Evolutionary conservation across 2,888 invertebrate genomes (phyloP).

Genomic region (Xylocampa areola): DNA sequence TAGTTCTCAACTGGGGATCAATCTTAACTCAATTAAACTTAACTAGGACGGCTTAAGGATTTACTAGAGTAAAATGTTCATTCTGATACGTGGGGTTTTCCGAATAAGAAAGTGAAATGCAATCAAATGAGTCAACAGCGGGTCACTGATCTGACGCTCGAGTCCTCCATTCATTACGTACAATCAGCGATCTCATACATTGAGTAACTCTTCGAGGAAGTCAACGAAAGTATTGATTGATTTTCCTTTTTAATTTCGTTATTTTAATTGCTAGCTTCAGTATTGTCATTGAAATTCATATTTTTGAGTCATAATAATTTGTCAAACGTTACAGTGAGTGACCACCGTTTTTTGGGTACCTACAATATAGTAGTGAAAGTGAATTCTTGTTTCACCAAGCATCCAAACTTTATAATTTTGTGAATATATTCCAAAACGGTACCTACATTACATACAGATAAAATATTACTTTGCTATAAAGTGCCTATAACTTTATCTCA

Average conservation of each 20-base stretch:
- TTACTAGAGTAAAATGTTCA: slow-evolving; percentile 38
- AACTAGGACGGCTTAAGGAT: slow-evolving; percentile 35
- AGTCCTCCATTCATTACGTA: slow-evolving; percentile 52
- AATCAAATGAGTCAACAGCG: slow-evolving; percentile 65
- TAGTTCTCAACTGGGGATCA: slow-evolving; percentile 37
- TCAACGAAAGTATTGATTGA: slow-evolving; percentile 67
- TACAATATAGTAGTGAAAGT: slow-evolving; percentile 70
- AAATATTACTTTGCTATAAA: no score
- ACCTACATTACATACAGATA: background rate
- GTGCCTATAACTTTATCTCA: no score
- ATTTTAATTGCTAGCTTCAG: slow-evolving; percentile 19
- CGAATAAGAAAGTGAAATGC: slow-evolving; percentile 80
- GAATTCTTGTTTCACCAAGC: slow-evolving; percentile 48
- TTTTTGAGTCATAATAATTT: no score
- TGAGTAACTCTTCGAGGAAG: slow-evolving; percentile 62
- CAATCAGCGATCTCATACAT: slow-evolving; percentile 52
- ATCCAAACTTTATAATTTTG: slow-evolving; percentile 45
- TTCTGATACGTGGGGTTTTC: slow-evolving; percentile 58
- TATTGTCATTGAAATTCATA: slow-evolving; percentile 7
- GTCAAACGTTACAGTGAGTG: slow-evolving; percentile 19
- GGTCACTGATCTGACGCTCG: slow-evolving; percentile 63
- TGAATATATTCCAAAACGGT: background rate
- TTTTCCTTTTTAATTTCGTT: slow-evolving; percentile 58
- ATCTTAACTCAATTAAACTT: slow-evolving; percentile 16
- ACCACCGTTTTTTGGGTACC: slow-evolving; percentile 18